Evolutionary conservation across 2,888 invertebrate genomes (phyloP).

Genomic region (Acanthopleura granulata): DNA sequence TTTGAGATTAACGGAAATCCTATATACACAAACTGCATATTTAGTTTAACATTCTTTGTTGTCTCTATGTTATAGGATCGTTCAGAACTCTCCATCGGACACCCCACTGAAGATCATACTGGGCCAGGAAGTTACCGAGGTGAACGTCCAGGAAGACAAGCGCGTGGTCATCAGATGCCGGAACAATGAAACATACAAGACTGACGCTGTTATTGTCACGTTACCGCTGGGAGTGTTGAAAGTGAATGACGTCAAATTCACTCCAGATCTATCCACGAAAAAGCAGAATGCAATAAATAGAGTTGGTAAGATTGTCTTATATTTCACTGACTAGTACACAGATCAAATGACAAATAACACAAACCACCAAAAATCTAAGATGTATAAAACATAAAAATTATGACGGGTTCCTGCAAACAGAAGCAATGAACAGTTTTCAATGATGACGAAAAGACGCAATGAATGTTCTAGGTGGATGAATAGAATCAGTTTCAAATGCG

Average conservation of each 20-base stretch:
- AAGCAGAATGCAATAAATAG: background rate
- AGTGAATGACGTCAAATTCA: background rate
- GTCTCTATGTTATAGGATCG: background rate
- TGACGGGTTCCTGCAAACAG: no score
- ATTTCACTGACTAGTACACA: no score
- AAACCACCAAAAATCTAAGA: no score
- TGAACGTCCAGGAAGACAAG: background rate
- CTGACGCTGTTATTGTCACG: conserved; percentile 54
- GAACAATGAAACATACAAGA: conserved; percentile 45
- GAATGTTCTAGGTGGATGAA: no score
- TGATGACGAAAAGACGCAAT: no score
- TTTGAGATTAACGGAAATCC: no score
- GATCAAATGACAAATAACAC: no score
- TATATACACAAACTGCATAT: no score
- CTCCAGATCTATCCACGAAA: background rate
- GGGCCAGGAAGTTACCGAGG: background rate
- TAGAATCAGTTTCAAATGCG: no score
- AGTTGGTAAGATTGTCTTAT: background rate
- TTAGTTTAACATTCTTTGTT: no score
- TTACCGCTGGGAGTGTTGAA: conserved; percentile 48
- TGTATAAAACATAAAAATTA: no score
- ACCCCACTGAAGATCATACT: background rate
- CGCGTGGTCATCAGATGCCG: background rate
- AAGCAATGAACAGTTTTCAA: no score
- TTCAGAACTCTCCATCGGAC: background rate